Evolutionary conservation across 2,113 vertebrate genomes (phyloP).

Genomic region (Rana temporaria): DNA sequence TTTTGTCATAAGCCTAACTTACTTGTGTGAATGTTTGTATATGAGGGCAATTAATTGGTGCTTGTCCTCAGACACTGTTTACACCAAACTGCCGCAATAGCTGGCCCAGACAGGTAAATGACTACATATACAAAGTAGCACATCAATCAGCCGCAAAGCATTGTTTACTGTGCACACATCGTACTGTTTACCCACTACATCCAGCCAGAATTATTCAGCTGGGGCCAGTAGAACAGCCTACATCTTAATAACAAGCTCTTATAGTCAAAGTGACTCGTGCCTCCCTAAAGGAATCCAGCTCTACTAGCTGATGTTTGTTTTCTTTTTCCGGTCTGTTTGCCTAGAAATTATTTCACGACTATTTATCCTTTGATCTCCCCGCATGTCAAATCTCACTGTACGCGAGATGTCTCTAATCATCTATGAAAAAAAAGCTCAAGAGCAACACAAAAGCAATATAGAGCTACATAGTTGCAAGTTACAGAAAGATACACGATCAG

Average conservation of each 20-base stretch:
- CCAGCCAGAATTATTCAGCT: not conserved
- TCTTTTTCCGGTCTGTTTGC: not conserved
- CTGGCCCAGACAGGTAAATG: slow-evolving; percentile 38
- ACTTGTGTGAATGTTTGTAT: not conserved
- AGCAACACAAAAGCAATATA: no score
- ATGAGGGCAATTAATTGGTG: not conserved
- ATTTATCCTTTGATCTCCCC: no score
- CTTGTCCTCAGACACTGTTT: not conserved
- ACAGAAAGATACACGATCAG: no score
- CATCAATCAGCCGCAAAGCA: not conserved
- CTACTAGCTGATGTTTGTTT: not conserved
- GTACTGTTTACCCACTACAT: slow-evolving; percentile 42
- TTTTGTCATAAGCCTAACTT: no score
- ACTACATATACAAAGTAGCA: slow-evolving; percentile 41
- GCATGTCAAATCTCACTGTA: no score
- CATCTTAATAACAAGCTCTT: not conserved
- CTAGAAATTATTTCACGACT: not conserved
- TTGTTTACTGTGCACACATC: slow-evolving; percentile 28
- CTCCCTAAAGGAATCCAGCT: not conserved
- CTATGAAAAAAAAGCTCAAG: no score
- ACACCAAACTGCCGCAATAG: not conserved
- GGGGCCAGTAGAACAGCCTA: not conserved
- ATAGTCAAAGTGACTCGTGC: not conserved
- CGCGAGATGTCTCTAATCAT: no score
- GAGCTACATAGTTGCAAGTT: no score